Percentiles rank a stretch among this genome's conserved stretches.
These are phyloP conservation scores for Dendrolimus kikuchii DNA, from an alignment of 1,140 invertebrate species.

Conservation along the genomic window DNA sequence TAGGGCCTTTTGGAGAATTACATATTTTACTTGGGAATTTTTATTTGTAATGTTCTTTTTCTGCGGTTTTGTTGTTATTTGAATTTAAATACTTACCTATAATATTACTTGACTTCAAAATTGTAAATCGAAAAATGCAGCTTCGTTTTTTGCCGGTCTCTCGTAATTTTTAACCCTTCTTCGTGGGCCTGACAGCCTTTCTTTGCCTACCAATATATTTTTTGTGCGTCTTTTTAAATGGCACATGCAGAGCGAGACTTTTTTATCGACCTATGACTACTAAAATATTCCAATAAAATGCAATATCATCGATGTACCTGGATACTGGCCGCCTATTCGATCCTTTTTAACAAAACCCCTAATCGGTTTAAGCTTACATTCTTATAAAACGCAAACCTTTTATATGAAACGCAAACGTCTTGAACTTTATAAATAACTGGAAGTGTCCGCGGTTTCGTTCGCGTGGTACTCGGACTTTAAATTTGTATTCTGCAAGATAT, in stretches of 20 bases:
- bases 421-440: too few species aligned
- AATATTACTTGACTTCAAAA: neutral
- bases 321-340: conserved; percentile 39
- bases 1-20: too few species aligned
- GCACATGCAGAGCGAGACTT: conserved; percentile 64
- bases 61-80: too few species aligned
- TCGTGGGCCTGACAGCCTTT: conserved; percentile 52
- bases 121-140: conserved; percentile 30
- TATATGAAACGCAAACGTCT: too few species aligned
- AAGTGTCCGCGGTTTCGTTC: too few species aligned
- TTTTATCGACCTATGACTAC: conserved; percentile 29
- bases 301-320: conserved; percentile 68
- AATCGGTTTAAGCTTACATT: conserved; percentile 49
- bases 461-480: too few species aligned
- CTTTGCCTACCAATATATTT: conserved; percentile 58
- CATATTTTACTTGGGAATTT: too few species aligned
- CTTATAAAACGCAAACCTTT: neutral
- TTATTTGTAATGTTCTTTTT: too few species aligned
- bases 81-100: too few species aligned
- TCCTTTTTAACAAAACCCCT: conserved; percentile 56
- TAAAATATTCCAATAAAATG: conserved; percentile 55
- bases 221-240: conserved; percentile 66
- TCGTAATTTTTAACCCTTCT: conserved; percentile 63
- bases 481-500: too few species aligned
- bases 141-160: conserved; percentile 53